Base-by-base conservation (phyloP, 1,140 invertebrate genomes). In the Drosophila funebris region DNA sequence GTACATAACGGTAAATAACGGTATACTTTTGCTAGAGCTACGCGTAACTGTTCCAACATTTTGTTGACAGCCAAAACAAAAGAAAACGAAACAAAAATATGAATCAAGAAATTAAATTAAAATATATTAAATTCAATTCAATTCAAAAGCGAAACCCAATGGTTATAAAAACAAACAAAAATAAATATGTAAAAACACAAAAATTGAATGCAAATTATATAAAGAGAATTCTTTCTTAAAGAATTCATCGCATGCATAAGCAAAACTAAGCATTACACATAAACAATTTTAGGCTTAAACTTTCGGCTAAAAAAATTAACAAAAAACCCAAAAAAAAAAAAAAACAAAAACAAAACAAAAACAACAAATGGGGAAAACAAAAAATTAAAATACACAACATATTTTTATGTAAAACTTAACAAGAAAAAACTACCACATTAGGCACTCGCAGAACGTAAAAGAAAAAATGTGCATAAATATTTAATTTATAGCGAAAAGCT, bases 21-120 rank as follows among this genome's bases (percentile, higher is more conserved):
- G 81, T 84, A 84, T 84, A 84, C 80, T 84, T 85, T 84, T 84
- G 58, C 68, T 66, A 80, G 76, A 76, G 80, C 80, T 74, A 76
- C 63, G 56, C 73, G 48, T 70, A 74, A 64, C 73, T 78, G 80
- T 78, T 68, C 57, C 58, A 69, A 63, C 20, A 58, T 57, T 69
- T 72, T 58, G 67, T 64, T 64, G 53, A 39, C 69, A 75, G 68
- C 58, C 67, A 39, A 63, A 81, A 68, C 58, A 67, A 61, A 50
- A n/a, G n/a, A n/a, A n/a, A n/a, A n/a, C n/a, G n/a, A n/a, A 62
- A 76, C 61, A 66, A 63, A 52, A 44, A 62, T n/a, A n/a, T n/a
- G n/a, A n/a, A n/a, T n/a, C 46, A 50, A 33, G 7, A 46, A 60
- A n/a, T 24, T 20, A 33, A 36, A 24, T 53, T 53, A 39, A 46